Base-by-base conservation (phyloP, 2,113 vertebrate genomes). In the Empidonax traillii region DNA sequence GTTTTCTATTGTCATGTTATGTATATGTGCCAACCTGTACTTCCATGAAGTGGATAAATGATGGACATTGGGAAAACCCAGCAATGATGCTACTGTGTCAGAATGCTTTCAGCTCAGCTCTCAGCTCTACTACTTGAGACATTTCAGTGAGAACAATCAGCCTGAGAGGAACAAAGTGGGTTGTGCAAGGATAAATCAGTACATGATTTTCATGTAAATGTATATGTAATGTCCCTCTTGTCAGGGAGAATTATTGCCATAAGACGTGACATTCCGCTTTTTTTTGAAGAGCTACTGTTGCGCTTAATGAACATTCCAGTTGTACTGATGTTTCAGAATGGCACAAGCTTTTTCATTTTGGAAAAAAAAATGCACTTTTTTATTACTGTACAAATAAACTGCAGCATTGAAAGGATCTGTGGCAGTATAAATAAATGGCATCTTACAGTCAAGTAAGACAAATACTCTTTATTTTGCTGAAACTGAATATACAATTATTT, bases 1-100 rank as follows among this genome's bases (percentile, higher is more conserved):
- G 97, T 98, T 97, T 95, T 99, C 98, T 94, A 98, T 99, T 55
- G 95, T 98, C 97, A 98, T 99, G 98, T 98, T 99, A 97, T 99
- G 99, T 98, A 98, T 99, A 96, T 99, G 99, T 99, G 99, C 99
- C 95, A 99, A 99, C 98, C 97, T 99, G 97, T 99, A 99, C 98
- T 99, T 99, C 98, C 99, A 99, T 79, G 98, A 99, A 63, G 98
- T 99, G 98, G 98, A 97, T 31, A 98, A 98, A 97, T 98, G 97
- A 98, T 51, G 90, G 91, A 85, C 76, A 52, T 1, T 21, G 62
- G 85, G 71, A 81, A 75, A 59, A 59, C 37, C 63, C 78, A 73
- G 71, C 30, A 25, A 16, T 12, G 63, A 43, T 35, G 82, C 58
- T 76, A 3, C 91, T 14, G 76, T 81, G 74, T 87, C 92, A 83